Evolutionary conservation across 1,140 invertebrate genomes (phyloP).

Genomic region (Neodiprion virginianus): DNA sequence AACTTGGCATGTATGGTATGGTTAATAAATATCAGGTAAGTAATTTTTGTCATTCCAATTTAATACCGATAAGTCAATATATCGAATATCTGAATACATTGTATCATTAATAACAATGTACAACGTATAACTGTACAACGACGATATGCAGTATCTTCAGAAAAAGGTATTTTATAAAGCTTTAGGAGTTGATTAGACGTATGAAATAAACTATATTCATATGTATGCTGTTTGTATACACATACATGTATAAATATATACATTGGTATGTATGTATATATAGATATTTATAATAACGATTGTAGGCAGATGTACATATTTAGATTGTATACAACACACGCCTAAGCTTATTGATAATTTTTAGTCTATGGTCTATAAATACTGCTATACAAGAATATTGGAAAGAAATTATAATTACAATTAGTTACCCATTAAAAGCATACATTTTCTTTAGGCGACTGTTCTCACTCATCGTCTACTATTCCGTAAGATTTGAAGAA

Average conservation of each 20-base stretch:
- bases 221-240: neutral
- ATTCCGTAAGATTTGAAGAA: neutral
- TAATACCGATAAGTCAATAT: neutral
- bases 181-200: too few relatives aligned
- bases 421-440: neutral
- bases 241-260: neutral
- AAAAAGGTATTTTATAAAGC: neutral
- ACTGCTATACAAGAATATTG: neutral
- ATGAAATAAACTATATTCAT: neutral
- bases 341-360: neutral
- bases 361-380: neutral
- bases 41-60: neutral
- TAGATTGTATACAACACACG: neutral
- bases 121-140: conserved; percentile 3
- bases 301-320: neutral
- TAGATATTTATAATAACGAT: neutral
- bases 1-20: too few relatives aligned
- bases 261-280: neutral
- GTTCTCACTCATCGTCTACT: neutral
- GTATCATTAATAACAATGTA: neutral
- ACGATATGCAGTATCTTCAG: neutral
- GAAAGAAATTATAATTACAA: neutral
- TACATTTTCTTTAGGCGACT: neutral
- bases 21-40: neutral
- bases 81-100: neutral